Percentiles rank a stretch among this genome's conserved stretches.
phyloP scores from a whole-genome alignment of 2,888 invertebrate species.

The Drosophila falleni region DNA sequence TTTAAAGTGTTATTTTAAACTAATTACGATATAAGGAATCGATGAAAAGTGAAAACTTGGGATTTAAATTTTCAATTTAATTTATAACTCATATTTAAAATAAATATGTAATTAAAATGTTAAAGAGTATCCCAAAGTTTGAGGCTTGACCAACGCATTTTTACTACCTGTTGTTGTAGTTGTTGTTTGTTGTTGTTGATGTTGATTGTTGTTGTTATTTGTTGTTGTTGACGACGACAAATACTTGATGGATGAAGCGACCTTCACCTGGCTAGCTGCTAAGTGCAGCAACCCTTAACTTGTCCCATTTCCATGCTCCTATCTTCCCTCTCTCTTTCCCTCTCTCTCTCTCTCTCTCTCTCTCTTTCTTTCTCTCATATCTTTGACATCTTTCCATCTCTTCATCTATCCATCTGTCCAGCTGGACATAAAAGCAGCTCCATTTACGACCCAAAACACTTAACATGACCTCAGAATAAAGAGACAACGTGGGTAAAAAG shows the following conservation, averaged over 20 bases:
- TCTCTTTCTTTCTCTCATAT: neutral
- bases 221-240: constrained; percentile 44
- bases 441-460: constrained; percentile 20
- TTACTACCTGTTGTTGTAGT: neutral
- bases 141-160: fast-evolving
- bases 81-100: too few relatives aligned
- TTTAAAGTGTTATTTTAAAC: too few relatives aligned
- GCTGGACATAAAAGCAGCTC: constrained; percentile 12
- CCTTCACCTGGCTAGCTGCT: constrained; percentile 54
- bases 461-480: constrained; percentile 9
- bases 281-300: constrained; percentile 12
- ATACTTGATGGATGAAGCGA: constrained; percentile 55
- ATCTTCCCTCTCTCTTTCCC: neutral
- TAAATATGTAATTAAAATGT: too few relatives aligned
- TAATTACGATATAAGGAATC: too few relatives aligned
- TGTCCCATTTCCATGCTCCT: neutral
- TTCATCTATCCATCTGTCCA: neutral
- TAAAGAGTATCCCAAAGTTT: neutral
- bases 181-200: constrained; percentile 20
- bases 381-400: neutral
- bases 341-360: neutral
- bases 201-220: constrained; percentile 4
- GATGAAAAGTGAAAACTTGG: too few relatives aligned
- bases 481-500: neutral
- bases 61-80: too few relatives aligned